Conservation (phyloP, 2,797 vertebrate species). For the Spinus pinus region DNA sequence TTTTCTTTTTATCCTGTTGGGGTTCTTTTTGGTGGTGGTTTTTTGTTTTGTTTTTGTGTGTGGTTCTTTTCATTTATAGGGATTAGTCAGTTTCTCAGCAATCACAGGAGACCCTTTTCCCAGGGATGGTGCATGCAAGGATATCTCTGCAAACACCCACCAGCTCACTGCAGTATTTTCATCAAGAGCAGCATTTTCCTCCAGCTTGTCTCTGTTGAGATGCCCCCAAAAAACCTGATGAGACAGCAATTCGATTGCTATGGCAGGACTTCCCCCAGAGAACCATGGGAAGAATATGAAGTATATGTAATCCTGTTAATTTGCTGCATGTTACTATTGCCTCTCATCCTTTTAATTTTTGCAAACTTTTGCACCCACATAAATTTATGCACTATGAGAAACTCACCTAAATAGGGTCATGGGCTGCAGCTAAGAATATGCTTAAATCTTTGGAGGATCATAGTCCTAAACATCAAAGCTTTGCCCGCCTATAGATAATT, state of each 20-base stretch:
- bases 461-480: neutral
- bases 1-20: neutral
- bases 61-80: neutral
- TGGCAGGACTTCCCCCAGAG: neutral
- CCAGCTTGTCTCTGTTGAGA: neutral
- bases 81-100: neutral
- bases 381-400: neutral
- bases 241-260: neutral
- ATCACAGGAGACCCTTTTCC: neutral
- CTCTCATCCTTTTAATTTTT: neutral
- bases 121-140: neutral
- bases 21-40: neutral
- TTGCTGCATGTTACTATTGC: neutral
- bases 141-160: neutral
- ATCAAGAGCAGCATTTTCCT: neutral
- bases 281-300: neutral
- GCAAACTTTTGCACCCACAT: neutral
- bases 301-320: accelerated
- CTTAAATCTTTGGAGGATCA: neutral
- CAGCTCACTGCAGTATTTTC: neutral
- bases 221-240: neutral
- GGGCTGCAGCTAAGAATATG: neutral
- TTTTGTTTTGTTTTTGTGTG: neutral
- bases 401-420: neutral
- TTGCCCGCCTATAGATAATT: accelerated